Evolutionary conservation across 2,888 invertebrate species (phyloP), one percentile per base, ranked within the genome.

Genomic region (Lordiphosa fenestrarum): DNA sequence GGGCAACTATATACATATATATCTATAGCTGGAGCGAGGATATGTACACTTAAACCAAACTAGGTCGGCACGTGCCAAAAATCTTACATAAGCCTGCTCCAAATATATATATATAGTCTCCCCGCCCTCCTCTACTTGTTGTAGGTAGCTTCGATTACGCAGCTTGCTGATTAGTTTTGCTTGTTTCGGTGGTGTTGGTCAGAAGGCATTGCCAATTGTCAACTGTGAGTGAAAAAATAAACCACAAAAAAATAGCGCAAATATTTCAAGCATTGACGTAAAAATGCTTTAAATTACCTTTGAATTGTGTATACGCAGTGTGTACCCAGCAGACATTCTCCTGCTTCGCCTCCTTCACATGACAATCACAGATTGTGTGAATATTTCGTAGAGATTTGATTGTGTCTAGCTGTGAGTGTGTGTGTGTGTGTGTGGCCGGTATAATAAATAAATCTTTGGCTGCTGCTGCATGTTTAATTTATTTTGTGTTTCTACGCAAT

Each of bases 241-340:
- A 53, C 37, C 48, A 21, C 47, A 21, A 40, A 57, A 53, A 83
- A 70, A 66, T 81, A 48, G 61, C 65, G 36, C 59, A 74, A 62
- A 84, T 81, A 73, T 68, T 77, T 77, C n/a, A 60, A 48, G 47
- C 78, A 77, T 84, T 77, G 76, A 81, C 76, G 76, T 71, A 81
- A 53, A 72, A 69, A 37, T 41, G 52, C 53, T 13, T 41, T 33
- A 13, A 30, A 30, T 15, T n/a, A 15, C 15, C 44, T 44, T 70
- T 83, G 66, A 76, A 83, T 80, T 64, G 72, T 71, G 57, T 46
- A 37, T 49, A 51, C n/a, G 21, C 30, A 23, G 25, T 21, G 21
- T 30, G 35, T 33, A 15, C 15, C 15, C 1, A 15, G 15, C 33
- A 25, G 25, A 25, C 46, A 12, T 47, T 35, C 25, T 7, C 5